Evolutionary conservation across 2,113 vertebrate genomes (phyloP).

Genomic region (Bolborhynchus lineola): DNA sequence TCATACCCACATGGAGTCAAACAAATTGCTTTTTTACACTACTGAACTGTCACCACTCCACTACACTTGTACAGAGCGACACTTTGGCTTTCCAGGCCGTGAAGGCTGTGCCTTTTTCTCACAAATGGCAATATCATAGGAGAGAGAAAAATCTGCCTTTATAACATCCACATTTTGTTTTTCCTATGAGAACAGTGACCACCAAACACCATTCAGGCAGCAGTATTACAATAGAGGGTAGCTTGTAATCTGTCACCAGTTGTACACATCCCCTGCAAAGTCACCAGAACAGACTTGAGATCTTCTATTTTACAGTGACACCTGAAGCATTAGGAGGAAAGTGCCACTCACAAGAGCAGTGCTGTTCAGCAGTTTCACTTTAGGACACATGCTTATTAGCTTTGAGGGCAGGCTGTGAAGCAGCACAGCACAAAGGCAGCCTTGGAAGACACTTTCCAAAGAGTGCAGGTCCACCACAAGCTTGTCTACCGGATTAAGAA

Average conservation of each 20-base stretch:
- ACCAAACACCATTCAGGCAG: background rate
- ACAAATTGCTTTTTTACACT: background rate
- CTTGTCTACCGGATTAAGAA: background rate
- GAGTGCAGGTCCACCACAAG: background rate
- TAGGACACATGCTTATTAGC: background rate
- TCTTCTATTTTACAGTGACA: conserved; percentile 65
- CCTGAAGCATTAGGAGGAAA: conserved; percentile 41
- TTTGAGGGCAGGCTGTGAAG: background rate
- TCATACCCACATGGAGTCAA: background rate
- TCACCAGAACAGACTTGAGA: background rate
- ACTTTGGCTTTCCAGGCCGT: background rate
- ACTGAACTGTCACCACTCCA: background rate
- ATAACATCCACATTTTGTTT: background rate
- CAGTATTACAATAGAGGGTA: background rate
- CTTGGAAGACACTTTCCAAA: background rate
- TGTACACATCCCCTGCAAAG: background rate
- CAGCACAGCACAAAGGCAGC: accelerated
- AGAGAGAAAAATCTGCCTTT: background rate
- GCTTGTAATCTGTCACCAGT: background rate
- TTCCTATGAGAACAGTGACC: accelerated
- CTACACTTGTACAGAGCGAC: accelerated
- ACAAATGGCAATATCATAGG: background rate
- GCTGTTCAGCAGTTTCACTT: background rate
- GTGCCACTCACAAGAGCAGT: background rate
- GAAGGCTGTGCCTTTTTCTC: background rate